These are phyloP conservation scores for Trissolcus japonicus DNA, from an alignment of 2,888 invertebrate genomes.

Conservation along the genomic window DNA sequence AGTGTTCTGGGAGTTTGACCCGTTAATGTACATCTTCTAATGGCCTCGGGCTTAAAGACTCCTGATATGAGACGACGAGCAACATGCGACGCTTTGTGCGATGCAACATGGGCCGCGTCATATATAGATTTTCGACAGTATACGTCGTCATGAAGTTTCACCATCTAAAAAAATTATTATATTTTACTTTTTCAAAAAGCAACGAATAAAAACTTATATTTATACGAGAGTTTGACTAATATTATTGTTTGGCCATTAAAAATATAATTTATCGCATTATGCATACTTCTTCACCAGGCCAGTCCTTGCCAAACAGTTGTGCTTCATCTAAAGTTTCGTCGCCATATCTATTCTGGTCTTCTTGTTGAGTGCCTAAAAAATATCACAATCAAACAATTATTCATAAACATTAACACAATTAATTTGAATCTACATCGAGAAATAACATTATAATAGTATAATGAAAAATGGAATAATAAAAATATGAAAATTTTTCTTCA, in stretches of 20 bases:
- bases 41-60: constrained; percentile 57
- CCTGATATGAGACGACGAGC: constrained; percentile 56
- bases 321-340: constrained; percentile 53
- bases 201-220: neutral
- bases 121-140: constrained; percentile 56
- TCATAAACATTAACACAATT: too few species aligned
- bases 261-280: neutral
- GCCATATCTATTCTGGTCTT: constrained; percentile 8
- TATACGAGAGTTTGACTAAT: too few species aligned
- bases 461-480: too few species aligned
- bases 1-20: constrained; percentile 57
- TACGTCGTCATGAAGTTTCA: constrained; percentile 44
- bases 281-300: constrained; percentile 51
- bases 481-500: constrained; percentile 1
- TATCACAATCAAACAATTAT: too few species aligned
- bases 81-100: constrained; percentile 55
- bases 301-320: constrained; percentile 56
- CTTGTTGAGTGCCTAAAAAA: too few species aligned
- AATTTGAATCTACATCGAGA: too few species aligned
- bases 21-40: constrained; percentile 55
- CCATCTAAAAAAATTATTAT: constrained; percentile 35
- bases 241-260: neutral
- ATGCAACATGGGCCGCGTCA: constrained; percentile 51
- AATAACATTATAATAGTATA: too few species aligned
- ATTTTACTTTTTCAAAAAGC: neutral